Evolutionary conservation across 2,888 invertebrate genomes (phyloP), one percentile per base, ranked within the genome.

Genomic region (Eugnorisma glareosa): DNA sequence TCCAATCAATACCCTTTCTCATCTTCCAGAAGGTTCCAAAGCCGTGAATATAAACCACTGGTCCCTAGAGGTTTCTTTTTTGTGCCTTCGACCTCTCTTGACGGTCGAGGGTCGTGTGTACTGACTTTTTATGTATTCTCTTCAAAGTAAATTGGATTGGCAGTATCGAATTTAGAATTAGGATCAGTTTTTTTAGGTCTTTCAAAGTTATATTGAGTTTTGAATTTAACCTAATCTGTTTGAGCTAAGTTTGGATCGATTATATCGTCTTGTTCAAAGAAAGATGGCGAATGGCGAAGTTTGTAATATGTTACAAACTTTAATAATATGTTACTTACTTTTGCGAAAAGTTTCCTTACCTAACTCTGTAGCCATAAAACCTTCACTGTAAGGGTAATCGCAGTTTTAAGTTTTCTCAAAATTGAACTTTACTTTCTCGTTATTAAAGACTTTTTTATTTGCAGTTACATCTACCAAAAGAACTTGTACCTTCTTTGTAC

Each of bases 131-230:
- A 84, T 68, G 51, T 79, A 67, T 83, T 73, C 70, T 45, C 15
- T 21, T 70, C 37, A 57, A 73, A 74, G 37, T 79, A 79, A 79
- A 82, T 82, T 79, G 73, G 57, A 79, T 71, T 59, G 43, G 21
- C 18, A 31, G 61, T 61, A 35, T 67, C 15, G 28, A 79, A 64
- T 73, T 73, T 57, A n/a, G 57, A 67, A 63, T 63, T 63, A 18
- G 13, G 69, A 35, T 54, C 28, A 15, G 48, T 54, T 40, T 61
- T 40, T 69, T 54, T 61, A 31, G 40, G 24, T 48, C 3, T 66
- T n/a, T 54, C 24, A 11, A 77, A 72, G 64, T 81, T 79, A 21
- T 40, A 67, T 69, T 69, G 21, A 69, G 54, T 66, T 78, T 67
- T 8, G 8, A 68, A 67, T 63, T 67, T 75, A 67, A 15, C n/a